Percentiles rank a stretch among this genome's conserved stretches.
phyloP scores from a whole-genome alignment of 2,797 vertebrate species.

The Enteromius radiatus region DNA sequence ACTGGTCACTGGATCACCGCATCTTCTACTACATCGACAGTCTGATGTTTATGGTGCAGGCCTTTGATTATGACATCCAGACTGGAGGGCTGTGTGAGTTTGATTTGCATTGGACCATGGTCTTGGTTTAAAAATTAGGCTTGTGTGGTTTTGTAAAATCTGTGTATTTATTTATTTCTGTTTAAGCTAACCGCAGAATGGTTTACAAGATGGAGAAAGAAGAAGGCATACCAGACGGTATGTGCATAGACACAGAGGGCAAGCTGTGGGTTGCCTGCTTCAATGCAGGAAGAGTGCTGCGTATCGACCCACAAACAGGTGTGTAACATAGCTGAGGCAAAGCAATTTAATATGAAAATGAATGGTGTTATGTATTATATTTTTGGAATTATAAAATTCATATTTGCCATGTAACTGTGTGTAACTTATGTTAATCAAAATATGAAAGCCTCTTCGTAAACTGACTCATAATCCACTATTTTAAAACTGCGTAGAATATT shows the following conservation, averaged over 20 bases:
- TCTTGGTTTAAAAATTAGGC: not conserved
- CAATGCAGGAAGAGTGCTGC: slow-evolving; percentile 86
- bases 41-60: slow-evolving; percentile 85
- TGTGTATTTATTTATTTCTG: slow-evolving; percentile 25
- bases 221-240: slow-evolving; percentile 90
- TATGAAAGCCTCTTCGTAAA: not conserved
- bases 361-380: not conserved
- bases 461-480: not conserved
- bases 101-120: not conserved
- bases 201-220: slow-evolving; percentile 85
- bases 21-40: slow-evolving; percentile 94
- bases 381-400: not conserved
- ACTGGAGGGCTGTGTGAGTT: slow-evolving; percentile 84
- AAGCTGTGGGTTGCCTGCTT: slow-evolving; percentile 93
- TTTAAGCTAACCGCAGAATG: slow-evolving; percentile 84
- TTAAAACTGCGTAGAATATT: not conserved
- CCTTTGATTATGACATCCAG: slow-evolving; percentile 87
- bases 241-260: slow-evolving; percentile 87
- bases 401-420: not conserved
- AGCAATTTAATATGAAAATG: not conserved
- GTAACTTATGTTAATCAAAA: not conserved
- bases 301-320: slow-evolving; percentile 90
- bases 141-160: slow-evolving; percentile 27
- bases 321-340: not conserved
- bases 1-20: slow-evolving; percentile 90